Evolutionary conservation across 2,113 vertebrate species (phyloP).

Genomic region (Gobius niger): DNA sequence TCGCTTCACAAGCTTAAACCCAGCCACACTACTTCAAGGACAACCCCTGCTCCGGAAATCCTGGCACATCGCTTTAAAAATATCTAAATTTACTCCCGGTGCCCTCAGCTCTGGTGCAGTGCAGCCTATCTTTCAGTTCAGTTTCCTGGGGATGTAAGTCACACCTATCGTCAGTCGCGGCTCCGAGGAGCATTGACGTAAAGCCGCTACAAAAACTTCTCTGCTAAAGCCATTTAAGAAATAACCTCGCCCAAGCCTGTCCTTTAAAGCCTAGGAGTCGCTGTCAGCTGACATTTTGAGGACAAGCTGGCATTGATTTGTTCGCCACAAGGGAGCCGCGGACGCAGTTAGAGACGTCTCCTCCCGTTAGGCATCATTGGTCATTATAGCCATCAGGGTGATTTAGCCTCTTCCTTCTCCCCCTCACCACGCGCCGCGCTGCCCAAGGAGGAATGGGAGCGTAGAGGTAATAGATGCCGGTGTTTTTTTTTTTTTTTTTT

Average conservation of each 20-base stretch:
- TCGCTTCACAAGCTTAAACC: not conserved
- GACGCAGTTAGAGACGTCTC: slow-evolving; percentile 51
- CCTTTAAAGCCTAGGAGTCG: slow-evolving; percentile 38
- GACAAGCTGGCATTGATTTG: slow-evolving; percentile 62
- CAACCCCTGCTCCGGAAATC: not conserved
- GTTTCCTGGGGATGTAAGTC: slow-evolving; percentile 45
- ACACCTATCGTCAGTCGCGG: slow-evolving; percentile 22
- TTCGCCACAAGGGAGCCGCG: slow-evolving; percentile 39
- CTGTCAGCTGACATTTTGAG: slow-evolving; percentile 64
- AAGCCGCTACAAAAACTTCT: slow-evolving; percentile 34
- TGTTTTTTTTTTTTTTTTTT: not conserved
- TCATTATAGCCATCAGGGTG: slow-evolving; percentile 58
- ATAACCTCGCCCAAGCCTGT: slow-evolving; percentile 45
- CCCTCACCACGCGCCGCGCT: slow-evolving; percentile 11
- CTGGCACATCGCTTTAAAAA: slow-evolving; percentile 17
- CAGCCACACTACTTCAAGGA: not conserved
- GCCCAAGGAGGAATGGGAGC: slow-evolving; percentile 38
- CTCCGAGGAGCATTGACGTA: slow-evolving; percentile 26
- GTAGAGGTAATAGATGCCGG: slow-evolving; percentile 33
- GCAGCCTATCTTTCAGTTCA: slow-evolving; percentile 31
- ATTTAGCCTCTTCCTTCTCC: slow-evolving; percentile 41
- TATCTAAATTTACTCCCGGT: slow-evolving; percentile 5
- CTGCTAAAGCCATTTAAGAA: slow-evolving; percentile 59
- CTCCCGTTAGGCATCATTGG: slow-evolving; percentile 58
- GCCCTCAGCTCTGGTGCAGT: slow-evolving; percentile 1